These are phyloP conservation scores for Balaeniceps rex DNA, from an alignment of 2,113 vertebrate genomes.

Conservation along the genomic window DNA sequence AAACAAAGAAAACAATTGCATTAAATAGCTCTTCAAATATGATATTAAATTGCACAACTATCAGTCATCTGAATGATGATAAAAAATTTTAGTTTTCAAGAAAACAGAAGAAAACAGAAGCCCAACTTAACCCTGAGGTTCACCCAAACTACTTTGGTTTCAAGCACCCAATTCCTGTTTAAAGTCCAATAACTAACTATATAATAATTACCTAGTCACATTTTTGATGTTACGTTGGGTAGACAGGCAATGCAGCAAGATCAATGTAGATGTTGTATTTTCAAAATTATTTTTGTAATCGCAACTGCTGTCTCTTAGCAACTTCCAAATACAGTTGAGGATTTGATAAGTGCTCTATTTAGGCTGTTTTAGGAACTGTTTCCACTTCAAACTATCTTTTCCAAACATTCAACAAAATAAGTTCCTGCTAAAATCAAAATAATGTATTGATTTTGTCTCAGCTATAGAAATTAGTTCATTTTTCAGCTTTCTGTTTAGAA, in stretches of 20 bases:
- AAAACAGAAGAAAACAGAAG: neutral
- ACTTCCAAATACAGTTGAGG: conserved; percentile 18
- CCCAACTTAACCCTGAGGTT: neutral
- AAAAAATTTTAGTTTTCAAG: neutral
- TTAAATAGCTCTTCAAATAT: neutral
- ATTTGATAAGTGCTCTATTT: conserved; percentile 14
- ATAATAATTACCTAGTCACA: neutral
- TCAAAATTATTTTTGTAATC: conserved; percentile 9
- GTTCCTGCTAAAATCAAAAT: conserved; percentile 17
- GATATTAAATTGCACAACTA: neutral
- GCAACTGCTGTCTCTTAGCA: conserved; percentile 48
- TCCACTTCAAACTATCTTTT: conserved; percentile 23
- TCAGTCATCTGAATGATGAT: neutral
- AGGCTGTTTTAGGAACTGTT: neutral
- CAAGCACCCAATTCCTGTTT: neutral
- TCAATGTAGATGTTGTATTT: neutral
- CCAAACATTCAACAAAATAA: neutral
- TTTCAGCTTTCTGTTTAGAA: conserved; percentile 1
- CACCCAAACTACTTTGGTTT: neutral
- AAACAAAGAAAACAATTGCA: neutral
- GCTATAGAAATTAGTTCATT: neutral
- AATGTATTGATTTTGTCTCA: neutral
- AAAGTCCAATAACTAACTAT: neutral
- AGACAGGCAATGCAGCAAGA: neutral
- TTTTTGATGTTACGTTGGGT: neutral